Evolutionary conservation across 2,113 vertebrate genomes (phyloP).

Genomic region (Chaetura pelagica): DNA sequence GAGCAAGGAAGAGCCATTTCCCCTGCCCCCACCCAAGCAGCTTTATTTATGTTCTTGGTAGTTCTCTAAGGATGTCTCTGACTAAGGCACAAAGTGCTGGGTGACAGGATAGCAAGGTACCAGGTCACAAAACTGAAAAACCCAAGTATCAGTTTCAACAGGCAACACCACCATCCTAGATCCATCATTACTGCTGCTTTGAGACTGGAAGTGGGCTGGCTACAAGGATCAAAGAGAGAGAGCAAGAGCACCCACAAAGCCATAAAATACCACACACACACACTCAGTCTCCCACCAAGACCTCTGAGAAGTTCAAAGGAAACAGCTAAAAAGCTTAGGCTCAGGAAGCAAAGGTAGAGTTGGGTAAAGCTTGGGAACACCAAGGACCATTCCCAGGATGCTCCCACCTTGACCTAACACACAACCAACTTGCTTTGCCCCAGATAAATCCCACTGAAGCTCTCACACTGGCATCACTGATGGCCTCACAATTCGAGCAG

Average conservation of each 20-base stretch:
- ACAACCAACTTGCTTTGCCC: not conserved
- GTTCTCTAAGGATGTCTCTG: not conserved
- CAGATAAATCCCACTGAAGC: not conserved
- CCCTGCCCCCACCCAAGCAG: not conserved
- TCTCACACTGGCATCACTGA: fast-evolving
- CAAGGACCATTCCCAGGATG: not conserved
- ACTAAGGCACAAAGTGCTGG: fast-evolving
- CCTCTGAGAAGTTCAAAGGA: not conserved
- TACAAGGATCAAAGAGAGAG: not conserved
- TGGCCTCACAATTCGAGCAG: not conserved
- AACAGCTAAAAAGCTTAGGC: not conserved
- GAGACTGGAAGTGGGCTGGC: not conserved
- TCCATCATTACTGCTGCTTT: not conserved
- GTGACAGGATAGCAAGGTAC: not conserved
- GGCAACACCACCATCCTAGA: not conserved
- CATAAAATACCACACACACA: not conserved
- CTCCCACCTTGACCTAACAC: not conserved
- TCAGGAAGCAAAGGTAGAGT: not conserved
- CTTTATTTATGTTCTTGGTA: not conserved
- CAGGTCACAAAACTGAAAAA: not conserved
- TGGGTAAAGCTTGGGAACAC: not conserved
- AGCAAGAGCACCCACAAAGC: not conserved
- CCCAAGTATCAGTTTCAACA: not conserved
- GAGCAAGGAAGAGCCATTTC: not conserved
- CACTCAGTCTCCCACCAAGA: not conserved